phyloP scores from a whole-genome alignment of 2,888 invertebrate genomes.

The Eupithecia abbreviata region DNA sequence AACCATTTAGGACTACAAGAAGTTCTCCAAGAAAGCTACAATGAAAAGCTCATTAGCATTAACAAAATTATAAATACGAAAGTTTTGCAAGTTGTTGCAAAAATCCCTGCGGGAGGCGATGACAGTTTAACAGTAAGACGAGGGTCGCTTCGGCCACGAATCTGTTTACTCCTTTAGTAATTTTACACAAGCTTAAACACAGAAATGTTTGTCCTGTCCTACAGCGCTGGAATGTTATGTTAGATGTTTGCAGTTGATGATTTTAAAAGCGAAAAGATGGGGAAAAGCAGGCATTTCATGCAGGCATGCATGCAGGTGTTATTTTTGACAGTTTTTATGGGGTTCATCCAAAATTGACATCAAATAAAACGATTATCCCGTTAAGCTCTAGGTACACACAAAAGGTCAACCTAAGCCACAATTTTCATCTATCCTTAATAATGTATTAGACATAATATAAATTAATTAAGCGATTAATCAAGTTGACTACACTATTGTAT shows the following conservation, averaged over 20 bases:
- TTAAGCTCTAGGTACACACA: neutral
- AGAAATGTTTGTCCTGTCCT: conserved; percentile 10
- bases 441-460: too few relatives aligned
- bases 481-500: too few relatives aligned
- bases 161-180: conserved; percentile 24
- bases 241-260: neutral
- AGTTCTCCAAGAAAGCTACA: conserved; percentile 30
- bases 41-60: conserved; percentile 32
- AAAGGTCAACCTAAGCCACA: too few relatives aligned
- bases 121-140: conserved; percentile 41
- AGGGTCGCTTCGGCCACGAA: conserved; percentile 31
- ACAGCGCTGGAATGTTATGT: neutral
- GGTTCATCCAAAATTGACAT: neutral
- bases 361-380: neutral
- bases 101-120: conserved; percentile 42
- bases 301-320: too few relatives aligned
- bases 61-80: conserved; percentile 42
- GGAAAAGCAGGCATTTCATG: too few relatives aligned
- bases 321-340: neutral
- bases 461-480: too few relatives aligned
- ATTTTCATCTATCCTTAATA: too few relatives aligned
- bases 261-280: neutral
- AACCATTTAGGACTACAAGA: conserved; percentile 26
- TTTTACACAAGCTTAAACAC: conserved; percentile 27
- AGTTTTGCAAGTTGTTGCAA: conserved; percentile 38